Evolutionary conservation across 2,113 vertebrate genomes (phyloP).

Genomic region (Oryctolagus cuniculus): DNA sequence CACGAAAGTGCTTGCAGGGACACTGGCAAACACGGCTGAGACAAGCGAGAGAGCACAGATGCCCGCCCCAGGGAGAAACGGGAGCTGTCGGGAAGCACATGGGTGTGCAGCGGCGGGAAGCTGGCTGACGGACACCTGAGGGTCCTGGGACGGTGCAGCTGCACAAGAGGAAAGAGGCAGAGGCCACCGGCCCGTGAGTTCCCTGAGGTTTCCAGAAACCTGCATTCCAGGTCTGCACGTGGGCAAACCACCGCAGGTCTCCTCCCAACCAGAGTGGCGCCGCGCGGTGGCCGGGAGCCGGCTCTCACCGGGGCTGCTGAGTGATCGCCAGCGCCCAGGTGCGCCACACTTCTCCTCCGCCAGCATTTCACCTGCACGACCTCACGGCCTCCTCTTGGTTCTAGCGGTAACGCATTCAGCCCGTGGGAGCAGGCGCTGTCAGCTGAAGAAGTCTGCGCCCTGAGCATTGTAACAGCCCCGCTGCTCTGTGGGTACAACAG

Average conservation of each 20-base stretch:
- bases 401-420: background rate
- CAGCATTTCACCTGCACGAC: background rate
- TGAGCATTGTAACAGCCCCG: rapidly evolving
- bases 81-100: background rate
- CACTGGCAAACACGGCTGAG: rapidly evolving
- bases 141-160: too few species aligned
- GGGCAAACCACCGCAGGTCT: too few species aligned
- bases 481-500: too few species aligned
- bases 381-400: background rate
- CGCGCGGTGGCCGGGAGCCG: too few species aligned
- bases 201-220: too few species aligned
- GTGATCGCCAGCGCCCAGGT: too few species aligned
- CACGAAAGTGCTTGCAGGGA: rapidly evolving
- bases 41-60: background rate
- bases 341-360: background rate
- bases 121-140: too few species aligned
- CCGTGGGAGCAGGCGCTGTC: rapidly evolving
- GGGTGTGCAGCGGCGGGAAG: background rate
- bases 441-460: background rate
- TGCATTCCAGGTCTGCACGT: too few species aligned
- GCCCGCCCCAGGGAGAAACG: background rate
- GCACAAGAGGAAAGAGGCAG: too few species aligned
- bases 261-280: too few species aligned
- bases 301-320: too few species aligned
- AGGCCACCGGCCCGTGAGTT: too few species aligned